These are phyloP conservation scores for Linepithema humile DNA, from an alignment of 1,140 invertebrate species.

Conservation along the genomic window DNA sequence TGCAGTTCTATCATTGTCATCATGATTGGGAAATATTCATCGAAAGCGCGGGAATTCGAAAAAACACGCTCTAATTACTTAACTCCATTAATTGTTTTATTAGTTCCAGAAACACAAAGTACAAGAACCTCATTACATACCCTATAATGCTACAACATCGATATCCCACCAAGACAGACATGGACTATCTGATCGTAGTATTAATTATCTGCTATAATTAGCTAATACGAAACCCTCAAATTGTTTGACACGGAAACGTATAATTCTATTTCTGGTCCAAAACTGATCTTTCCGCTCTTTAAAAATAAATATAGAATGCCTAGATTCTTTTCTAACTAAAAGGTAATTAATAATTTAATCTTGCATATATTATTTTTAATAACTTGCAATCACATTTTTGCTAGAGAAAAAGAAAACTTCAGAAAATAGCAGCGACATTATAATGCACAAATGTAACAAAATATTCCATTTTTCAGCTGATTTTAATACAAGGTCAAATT, in stretches of 20 bases:
- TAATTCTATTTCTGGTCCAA: not conserved
- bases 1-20: not conserved
- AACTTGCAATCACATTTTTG: not conserved
- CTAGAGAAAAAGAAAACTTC: not conserved
- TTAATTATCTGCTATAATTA: not conserved
- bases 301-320: not conserved
- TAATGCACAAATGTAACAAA: not conserved
- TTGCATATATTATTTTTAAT: not conserved
- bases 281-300: not conserved
- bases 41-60: not conserved
- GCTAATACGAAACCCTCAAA: not conserved
- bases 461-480: not conserved
- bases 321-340: not conserved
- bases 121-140: conserved; percentile 19
- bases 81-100: conserved; percentile 24
- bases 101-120: not conserved
- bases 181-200: not conserved
- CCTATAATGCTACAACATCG: not conserved
- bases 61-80: conserved; percentile 11
- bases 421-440: not conserved
- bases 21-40: not conserved
- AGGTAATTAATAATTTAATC: not conserved
- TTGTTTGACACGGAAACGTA: not conserved
- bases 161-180: not conserved
- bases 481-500: not conserved